These are phyloP conservation scores for Drosophila fulvimacula DNA, from an alignment of 2,888 invertebrate genomes.

Conservation along the genomic window DNA sequence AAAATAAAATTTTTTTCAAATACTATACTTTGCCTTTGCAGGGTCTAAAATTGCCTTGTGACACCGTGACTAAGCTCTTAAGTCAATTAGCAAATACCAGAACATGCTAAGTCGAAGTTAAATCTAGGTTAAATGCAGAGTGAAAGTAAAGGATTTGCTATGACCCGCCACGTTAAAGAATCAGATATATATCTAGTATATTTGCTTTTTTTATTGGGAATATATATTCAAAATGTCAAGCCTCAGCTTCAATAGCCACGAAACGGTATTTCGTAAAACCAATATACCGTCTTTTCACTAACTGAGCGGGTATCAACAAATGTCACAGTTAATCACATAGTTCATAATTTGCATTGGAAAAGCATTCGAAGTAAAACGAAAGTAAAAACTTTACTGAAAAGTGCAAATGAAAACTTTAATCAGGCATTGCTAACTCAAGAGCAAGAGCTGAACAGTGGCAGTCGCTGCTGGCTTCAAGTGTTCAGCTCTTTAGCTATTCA, in stretches of 20 bases:
- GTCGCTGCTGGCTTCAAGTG: not conserved
- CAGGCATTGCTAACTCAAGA: not conserved
- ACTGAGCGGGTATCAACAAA: not conserved
- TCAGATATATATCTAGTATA: no score
- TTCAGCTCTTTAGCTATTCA: not conserved
- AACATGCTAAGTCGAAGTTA: not conserved
- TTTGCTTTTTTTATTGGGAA: no score
- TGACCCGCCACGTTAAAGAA: no score
- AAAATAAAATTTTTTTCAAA: no score
- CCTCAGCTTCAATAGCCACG: no score
- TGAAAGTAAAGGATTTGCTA: no score
- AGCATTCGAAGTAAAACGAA: no score
- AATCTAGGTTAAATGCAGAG: not conserved
- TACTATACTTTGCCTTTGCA: not conserved
- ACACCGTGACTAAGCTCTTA: not conserved
- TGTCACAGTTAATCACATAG: not conserved
- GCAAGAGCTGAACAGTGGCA: not conserved
- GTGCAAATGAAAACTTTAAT: conserved; percentile 5
- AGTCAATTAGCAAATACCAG: not conserved
- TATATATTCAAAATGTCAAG: no score
- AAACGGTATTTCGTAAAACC: no score
- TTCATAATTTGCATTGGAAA: not conserved
- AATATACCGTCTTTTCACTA: not conserved
- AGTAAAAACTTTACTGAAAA: not conserved
- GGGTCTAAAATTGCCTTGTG: not conserved